Percentiles rank a stretch among this genome's conserved stretches.
Evolutionary conservation across 2,888 invertebrate species (phyloP).

Genomic region (Dryadula phaetusa): DNA sequence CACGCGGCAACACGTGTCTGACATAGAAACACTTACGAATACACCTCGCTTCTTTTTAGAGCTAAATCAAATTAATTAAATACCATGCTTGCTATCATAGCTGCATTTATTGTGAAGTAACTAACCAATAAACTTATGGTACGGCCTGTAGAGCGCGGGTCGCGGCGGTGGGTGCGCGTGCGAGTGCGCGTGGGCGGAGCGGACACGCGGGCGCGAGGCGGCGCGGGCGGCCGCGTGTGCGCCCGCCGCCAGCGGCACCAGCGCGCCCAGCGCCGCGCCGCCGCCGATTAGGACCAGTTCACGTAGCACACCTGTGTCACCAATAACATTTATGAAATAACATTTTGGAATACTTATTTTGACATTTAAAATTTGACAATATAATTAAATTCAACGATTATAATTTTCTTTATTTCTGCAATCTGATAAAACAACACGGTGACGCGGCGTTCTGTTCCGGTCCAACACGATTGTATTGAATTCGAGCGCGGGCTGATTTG

Average conservation of each 20-base stretch:
- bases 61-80: too few relatives aligned
- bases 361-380: too few relatives aligned
- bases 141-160: slow-evolving; percentile 93
- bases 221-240: slow-evolving; percentile 85
- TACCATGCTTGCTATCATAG: neutral
- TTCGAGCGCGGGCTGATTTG: too few relatives aligned
- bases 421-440: too few relatives aligned
- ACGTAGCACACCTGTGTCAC: slow-evolving; percentile 84
- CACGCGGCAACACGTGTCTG: slow-evolving; percentile 88
- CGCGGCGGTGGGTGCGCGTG: slow-evolving; percentile 88
- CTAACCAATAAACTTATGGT: slow-evolving; percentile 94
- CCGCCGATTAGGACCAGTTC: slow-evolving; percentile 92
- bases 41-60: too few relatives aligned
- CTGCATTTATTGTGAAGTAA: neutral
- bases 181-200: slow-evolving; percentile 80
- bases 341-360: too few relatives aligned
- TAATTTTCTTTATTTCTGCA: too few relatives aligned
- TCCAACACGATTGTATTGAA: too few relatives aligned
- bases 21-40: neutral
- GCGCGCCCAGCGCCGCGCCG: slow-evolving; percentile 90
- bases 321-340: slow-evolving; percentile 17
- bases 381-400: too few relatives aligned
- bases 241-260: slow-evolving; percentile 93
- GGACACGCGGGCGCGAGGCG: slow-evolving; percentile 86
- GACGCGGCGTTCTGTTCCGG: too few relatives aligned